A percentile compares a stretch with the other conserved stretches of the same genome.
Evolutionary conservation across 1,140 invertebrate species (phyloP).

Genomic region (Plodia interpunctella): DNA sequence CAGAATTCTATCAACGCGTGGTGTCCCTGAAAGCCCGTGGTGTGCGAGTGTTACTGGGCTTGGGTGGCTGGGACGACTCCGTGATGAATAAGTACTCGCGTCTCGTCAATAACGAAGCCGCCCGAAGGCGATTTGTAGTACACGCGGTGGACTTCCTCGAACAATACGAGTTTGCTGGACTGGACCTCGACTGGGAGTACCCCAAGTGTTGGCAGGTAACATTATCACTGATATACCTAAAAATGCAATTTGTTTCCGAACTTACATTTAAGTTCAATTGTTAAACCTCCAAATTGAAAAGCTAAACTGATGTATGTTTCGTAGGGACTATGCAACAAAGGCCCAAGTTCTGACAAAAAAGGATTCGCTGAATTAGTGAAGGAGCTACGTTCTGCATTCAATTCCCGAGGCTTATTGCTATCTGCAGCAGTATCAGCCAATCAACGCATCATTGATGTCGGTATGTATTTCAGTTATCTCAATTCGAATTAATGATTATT

Average conservation of each 20-base stretch:
- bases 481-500: background rate
- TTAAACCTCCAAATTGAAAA: background rate
- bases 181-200: constrained; percentile 95
- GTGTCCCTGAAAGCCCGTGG: constrained; percentile 85
- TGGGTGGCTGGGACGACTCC: constrained; percentile 95
- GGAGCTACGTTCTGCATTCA: constrained; percentile 85
- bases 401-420: constrained; percentile 82
- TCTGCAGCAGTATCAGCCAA: constrained; percentile 91
- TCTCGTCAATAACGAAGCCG: constrained; percentile 84
- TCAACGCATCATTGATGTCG: constrained; percentile 87
- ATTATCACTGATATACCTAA: too few relatives aligned
- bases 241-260: too few relatives aligned
- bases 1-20: constrained; percentile 91
- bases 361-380: constrained; percentile 83
- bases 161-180: constrained; percentile 88
- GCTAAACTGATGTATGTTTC: background rate
- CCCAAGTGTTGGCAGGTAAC: constrained; percentile 93
- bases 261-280: too few relatives aligned
- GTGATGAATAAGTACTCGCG: constrained; percentile 91
- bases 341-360: constrained; percentile 85
- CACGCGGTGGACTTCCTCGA: constrained; percentile 87
- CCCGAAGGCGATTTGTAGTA: constrained; percentile 84
- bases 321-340: constrained; percentile 79
- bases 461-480: constrained; percentile 47
- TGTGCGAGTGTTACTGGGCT: constrained; percentile 88